Percentiles rank a stretch among this genome's conserved stretches.
phyloP scores from a whole-genome alignment of 2,888 invertebrate genomes.

The Rhagonycha lutea region DNA sequence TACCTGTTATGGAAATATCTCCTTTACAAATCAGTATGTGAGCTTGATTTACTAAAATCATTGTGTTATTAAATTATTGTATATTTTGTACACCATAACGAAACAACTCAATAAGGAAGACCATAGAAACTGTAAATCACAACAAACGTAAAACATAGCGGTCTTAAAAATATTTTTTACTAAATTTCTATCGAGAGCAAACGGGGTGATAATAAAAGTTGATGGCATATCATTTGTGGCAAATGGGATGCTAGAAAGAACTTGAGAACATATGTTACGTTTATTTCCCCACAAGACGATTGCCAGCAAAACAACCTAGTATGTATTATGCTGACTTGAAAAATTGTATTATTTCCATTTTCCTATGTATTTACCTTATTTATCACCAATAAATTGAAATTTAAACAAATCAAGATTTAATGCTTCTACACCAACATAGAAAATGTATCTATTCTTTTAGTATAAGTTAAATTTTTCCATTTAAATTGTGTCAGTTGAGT shows the following conservation, averaged over 20 bases:
- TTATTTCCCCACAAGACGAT: conserved; percentile 4
- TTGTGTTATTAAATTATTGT: neutral
- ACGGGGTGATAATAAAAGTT: conserved; percentile 4
- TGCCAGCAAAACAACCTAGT: conserved; percentile 1
- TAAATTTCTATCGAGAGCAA: conserved; percentile 3
- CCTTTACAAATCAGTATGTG: neutral
- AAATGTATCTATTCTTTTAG: neutral
- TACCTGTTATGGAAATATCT: no score
- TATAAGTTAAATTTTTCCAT: neutral
- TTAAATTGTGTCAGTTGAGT: neutral
- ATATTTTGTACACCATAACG: neutral
- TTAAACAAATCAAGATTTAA: neutral
- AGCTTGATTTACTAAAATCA: no score
- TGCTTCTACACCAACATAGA: neutral
- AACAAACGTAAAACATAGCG: neutral
- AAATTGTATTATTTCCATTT: neutral
- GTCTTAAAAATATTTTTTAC: conserved; percentile 1
- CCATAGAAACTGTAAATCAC: neutral
- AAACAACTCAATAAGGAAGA: neutral
- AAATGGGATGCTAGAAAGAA: conserved; percentile 4
- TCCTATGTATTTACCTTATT: neutral
- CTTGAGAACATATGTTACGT: conserved; percentile 7
- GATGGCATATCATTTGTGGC: conserved; percentile 7
- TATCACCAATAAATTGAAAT: neutral
- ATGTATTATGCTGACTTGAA: neutral